phyloP scores from a whole-genome alignment of 2,113 vertebrate genomes.

The Suricata suricatta region DNA sequence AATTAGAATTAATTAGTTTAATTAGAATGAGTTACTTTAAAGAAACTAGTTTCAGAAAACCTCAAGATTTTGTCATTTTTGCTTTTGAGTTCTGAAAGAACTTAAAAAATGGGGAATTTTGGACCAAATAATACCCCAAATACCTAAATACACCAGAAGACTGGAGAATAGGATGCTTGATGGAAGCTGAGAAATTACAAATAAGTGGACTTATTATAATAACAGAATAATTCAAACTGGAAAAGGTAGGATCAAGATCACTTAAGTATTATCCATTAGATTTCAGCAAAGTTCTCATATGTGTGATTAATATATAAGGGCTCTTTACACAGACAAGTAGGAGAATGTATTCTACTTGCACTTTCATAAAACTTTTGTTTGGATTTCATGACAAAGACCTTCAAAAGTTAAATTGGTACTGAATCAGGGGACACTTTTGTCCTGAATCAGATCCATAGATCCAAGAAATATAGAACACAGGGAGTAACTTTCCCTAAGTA shows the following conservation, averaged over 20 bases:
- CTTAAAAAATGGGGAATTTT: background rate
- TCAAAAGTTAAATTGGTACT: background rate
- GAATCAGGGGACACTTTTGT: background rate
- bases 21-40: background rate
- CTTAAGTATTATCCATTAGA: background rate
- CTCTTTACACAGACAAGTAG: background rate
- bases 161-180: background rate
- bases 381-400: constrained; percentile 29
- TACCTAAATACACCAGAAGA: background rate
- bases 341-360: background rate
- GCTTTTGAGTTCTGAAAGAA: background rate
- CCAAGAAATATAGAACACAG: background rate
- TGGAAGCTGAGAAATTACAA: background rate
- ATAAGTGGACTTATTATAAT: background rate
- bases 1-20: background rate
- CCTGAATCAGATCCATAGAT: background rate
- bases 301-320: background rate
- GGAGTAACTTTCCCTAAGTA: background rate
- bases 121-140: background rate
- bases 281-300: background rate
- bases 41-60: background rate
- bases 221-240: background rate
- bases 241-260: background rate
- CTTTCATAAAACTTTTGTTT: constrained; percentile 1
- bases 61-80: background rate